Evolutionary conservation across 2,888 invertebrate genomes (phyloP).

Genomic region (Eupithecia tripunctaria): DNA sequence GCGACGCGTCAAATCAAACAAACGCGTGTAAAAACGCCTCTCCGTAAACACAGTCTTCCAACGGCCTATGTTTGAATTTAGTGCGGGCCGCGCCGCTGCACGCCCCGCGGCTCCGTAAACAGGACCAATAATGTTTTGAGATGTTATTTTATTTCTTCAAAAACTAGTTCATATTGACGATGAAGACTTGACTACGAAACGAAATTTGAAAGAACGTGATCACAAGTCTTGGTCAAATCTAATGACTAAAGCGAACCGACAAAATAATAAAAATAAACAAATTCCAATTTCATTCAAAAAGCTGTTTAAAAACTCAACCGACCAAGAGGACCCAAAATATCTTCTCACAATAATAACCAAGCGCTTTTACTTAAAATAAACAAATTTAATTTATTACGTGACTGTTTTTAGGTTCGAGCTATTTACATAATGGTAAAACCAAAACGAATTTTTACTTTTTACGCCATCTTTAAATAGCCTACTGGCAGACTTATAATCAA

Average conservation of each 20-base stretch:
- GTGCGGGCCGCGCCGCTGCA: too few species aligned
- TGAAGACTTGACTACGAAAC: too few species aligned
- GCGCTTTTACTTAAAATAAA: slow-evolving; percentile 14
- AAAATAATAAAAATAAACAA: neutral
- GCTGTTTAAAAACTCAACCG: neutral
- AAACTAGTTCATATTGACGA: too few species aligned
- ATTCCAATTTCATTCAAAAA: neutral
- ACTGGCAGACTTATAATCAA: neutral
- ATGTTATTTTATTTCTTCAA: too few species aligned
- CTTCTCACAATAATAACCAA: neutral
- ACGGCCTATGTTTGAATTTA: too few species aligned
- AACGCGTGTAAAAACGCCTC: too few species aligned
- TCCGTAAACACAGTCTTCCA: too few species aligned
- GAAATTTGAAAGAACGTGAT: too few species aligned
- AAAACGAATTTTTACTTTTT: neutral
- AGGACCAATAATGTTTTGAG: too few species aligned
- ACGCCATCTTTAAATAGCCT: neutral
- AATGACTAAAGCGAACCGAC: neutral
- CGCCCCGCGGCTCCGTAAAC: too few species aligned
- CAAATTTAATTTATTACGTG: slow-evolving; percentile 31
- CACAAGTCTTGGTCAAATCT: neutral
- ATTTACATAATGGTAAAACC: neutral
- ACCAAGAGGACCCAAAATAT: neutral
- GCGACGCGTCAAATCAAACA: too few species aligned
- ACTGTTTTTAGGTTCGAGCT: neutral